Conservation (phyloP, 2,888 invertebrate species). For the Drosophila villosipedis region DNA sequence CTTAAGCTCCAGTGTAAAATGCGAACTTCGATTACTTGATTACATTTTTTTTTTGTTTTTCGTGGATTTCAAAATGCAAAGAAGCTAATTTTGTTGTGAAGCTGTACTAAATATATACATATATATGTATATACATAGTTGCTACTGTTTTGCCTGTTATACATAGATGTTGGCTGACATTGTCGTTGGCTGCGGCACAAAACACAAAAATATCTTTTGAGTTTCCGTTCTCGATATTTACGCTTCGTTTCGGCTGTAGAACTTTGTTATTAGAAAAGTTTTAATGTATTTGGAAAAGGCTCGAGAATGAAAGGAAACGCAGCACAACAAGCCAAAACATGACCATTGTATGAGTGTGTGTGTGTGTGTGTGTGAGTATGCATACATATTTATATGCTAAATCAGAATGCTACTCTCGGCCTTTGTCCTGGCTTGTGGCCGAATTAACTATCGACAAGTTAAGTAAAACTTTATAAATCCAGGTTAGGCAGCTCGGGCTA, state of each 20-base stretch:
- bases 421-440: slow-evolving; percentile 3
- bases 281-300: slow-evolving; percentile 75
- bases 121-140: not conserved
- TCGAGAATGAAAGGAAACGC: slow-evolving; percentile 34
- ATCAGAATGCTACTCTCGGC: slow-evolving; percentile 1
- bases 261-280: slow-evolving; percentile 83
- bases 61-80: slow-evolving; percentile 9
- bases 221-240: slow-evolving; percentile 70
- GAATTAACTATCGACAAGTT: slow-evolving; percentile 32
- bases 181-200: slow-evolving; percentile 26
- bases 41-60: not conserved
- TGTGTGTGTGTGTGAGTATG: not conserved
- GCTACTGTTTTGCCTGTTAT: not conserved
- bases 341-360: not conserved
- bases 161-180: slow-evolving; percentile 35
- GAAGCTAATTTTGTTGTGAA: slow-evolving; percentile 2
- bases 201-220: slow-evolving; percentile 47
- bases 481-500: not conserved
- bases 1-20: not conserved
- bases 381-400: slow-evolving; percentile 26
- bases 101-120: not conserved
- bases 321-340: slow-evolving; percentile 7
- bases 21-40: not conserved
- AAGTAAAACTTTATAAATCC: slow-evolving; percentile 9
- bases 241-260: slow-evolving; percentile 67